Percentiles rank a stretch among this genome's conserved stretches.
Conservation (phyloP, 2,113 vertebrate genomes). For the Sylvietta virens region DNA sequence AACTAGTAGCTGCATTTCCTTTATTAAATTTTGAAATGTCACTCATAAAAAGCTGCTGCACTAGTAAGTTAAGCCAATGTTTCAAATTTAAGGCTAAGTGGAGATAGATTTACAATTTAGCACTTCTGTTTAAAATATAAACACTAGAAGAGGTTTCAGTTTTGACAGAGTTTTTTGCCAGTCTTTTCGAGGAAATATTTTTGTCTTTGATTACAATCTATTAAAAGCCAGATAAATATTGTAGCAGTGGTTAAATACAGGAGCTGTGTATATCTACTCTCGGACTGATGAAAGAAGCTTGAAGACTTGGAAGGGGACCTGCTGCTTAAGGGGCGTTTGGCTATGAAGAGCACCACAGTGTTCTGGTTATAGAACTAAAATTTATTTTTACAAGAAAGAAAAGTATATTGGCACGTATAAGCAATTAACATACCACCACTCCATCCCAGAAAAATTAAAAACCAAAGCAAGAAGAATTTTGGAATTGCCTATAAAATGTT, state of each 20-base stretch:
- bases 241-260: background rate
- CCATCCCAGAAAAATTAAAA: background rate
- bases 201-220: background rate
- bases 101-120: background rate
- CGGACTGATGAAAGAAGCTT: background rate
- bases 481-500: background rate
- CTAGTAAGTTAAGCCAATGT: background rate
- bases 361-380: background rate
- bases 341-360: background rate
- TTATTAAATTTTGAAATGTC: background rate
- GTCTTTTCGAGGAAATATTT: background rate
- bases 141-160: background rate
- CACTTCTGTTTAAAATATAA: background rate
- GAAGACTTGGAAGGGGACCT: background rate
- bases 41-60: background rate
- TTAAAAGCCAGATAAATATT: background rate
- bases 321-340: background rate
- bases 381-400: background rate
- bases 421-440: background rate
- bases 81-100: background rate
- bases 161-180: background rate
- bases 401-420: background rate
- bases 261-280: background rate
- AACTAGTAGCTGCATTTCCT: background rate
- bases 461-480: background rate